Evolutionary conservation across 2,113 vertebrate species (phyloP).

Genomic region (Acrocephalus kingi): DNA sequence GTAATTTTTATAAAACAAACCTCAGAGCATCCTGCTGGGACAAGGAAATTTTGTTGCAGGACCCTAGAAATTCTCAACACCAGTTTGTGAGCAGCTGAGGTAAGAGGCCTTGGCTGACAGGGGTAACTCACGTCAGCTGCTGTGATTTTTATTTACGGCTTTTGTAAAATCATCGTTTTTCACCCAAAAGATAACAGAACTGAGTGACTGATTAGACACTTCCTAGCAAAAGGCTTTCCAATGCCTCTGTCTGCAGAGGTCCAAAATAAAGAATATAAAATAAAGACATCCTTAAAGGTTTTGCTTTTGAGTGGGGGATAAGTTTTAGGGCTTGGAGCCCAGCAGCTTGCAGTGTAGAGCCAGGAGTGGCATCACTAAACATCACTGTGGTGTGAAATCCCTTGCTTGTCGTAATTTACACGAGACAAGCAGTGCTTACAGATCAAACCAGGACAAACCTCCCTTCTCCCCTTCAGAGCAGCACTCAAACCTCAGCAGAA

Average conservation of each 20-base stretch:
- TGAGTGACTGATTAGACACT: not conserved
- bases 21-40: not conserved
- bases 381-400: not conserved
- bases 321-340: not conserved
- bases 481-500: rapidly evolving
- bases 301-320: not conserved
- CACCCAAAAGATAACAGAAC: not conserved
- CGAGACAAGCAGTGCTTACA: no score
- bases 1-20: not conserved
- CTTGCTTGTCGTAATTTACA: rapidly evolving
- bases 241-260: not conserved
- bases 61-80: not conserved
- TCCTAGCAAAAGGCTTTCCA: not conserved
- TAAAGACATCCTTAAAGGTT: not conserved
- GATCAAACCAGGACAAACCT: not conserved
- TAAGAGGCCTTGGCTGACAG: not conserved
- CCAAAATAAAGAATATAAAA: not conserved
- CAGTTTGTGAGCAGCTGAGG: rapidly evolving
- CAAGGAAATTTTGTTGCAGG: not conserved
- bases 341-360: not conserved
- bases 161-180: not conserved
- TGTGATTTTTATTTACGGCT: not conserved
- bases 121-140: not conserved
- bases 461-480: not conserved
- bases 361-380: not conserved